These are phyloP conservation scores for Lacanobia oleracea DNA, from an alignment of 2,888 invertebrate species.

Conservation along the genomic window DNA sequence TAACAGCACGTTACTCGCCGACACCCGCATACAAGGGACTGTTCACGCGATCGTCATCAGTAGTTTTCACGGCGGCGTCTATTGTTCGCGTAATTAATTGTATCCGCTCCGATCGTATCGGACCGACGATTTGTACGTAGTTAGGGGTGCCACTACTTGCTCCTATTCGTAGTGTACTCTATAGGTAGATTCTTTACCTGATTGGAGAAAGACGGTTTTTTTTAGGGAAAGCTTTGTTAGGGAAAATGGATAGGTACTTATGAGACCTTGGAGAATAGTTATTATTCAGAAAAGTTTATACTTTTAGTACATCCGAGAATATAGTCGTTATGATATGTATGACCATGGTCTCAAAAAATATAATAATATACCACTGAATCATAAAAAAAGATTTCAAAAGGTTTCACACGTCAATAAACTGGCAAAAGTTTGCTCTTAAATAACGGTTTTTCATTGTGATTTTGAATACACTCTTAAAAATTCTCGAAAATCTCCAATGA, in stretches of 20 bases:
- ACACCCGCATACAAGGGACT: conserved; percentile 27
- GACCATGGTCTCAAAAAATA: too few relatives aligned
- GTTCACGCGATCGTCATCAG: conserved; percentile 63
- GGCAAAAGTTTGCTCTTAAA: background rate
- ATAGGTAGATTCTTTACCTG: conserved; percentile 21
- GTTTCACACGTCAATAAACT: background rate
- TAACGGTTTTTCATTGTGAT: background rate
- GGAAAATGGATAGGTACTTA: background rate
- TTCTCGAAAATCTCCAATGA: background rate
- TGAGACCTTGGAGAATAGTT: conserved; percentile 4
- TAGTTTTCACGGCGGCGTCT: conserved; percentile 61
- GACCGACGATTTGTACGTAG: conserved; percentile 60
- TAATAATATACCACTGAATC: too few relatives aligned
- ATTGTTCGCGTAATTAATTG: conserved; percentile 68
- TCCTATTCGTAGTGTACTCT: conserved; percentile 18
- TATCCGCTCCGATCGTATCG: conserved; percentile 67
- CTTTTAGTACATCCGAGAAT: too few relatives aligned
- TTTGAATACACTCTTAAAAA: background rate
- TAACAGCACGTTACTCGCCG: conserved; percentile 23
- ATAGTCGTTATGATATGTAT: too few relatives aligned
- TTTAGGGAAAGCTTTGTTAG: background rate
- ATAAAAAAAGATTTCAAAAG: too few relatives aligned
- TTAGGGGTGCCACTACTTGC: conserved; percentile 53
- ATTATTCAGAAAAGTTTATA: background rate
- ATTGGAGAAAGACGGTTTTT: background rate